Evolutionary conservation across 2,797 vertebrate species (phyloP).

Genomic region (Myotis pilosus): DNA sequence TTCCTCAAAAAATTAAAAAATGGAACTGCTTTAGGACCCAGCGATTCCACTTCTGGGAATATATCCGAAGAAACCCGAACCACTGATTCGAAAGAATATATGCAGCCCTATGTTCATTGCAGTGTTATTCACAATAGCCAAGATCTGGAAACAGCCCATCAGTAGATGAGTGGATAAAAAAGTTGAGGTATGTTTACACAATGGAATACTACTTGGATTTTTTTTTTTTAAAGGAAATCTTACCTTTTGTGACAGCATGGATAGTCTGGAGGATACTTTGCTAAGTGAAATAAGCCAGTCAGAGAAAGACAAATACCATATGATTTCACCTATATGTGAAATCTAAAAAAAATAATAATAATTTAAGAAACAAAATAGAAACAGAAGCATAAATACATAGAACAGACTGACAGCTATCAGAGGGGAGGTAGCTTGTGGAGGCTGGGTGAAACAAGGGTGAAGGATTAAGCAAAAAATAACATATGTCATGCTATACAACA

Average conservation of each 20-base stretch:
- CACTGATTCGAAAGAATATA: not conserved
- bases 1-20: not conserved
- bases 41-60: not conserved
- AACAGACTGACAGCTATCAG: not conserved
- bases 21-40: not conserved
- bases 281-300: not conserved
- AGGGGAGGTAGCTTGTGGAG: not conserved
- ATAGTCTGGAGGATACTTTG: not conserved
- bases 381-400: not conserved
- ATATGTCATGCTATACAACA: not conserved
- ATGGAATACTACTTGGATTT: not conserved
- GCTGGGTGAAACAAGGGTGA: not conserved
- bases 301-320: not conserved
- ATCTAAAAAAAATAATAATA: not conserved
- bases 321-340: not conserved
- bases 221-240: too few relatives aligned
- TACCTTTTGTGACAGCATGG: not conserved
- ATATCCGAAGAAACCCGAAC: not conserved
- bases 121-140: not conserved
- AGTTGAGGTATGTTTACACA: not conserved
- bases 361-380: not conserved
- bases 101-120: not conserved
- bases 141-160: not conserved
- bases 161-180: not conserved
- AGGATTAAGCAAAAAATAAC: not conserved